Base-by-base conservation (phyloP, 37 sponge, comb jelly and placozoan genomes). In the Eunapius fragilis region DNA sequence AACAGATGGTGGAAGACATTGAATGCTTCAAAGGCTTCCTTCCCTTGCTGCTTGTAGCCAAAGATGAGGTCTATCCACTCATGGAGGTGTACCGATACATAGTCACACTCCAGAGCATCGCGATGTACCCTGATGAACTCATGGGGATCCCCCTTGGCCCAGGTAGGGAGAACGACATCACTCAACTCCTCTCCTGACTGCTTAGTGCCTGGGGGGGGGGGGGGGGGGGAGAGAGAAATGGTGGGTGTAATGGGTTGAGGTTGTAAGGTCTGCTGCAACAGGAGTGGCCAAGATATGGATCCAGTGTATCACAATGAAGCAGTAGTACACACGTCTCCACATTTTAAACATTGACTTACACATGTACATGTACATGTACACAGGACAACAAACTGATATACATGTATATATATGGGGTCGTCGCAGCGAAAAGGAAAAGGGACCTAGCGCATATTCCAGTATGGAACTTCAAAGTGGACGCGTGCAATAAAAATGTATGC, bases 41-140 rank as follows among this genome's bases (percentile, higher is more conserved):
- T 78, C 28, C 99, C 99, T 26, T 41, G 75, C 79, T 98, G 99
- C 48, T 95, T 98, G 91, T 89, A 98, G 72, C 99, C 99, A 85
- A 98, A 98, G 76, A 98, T 95, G 35, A 98, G 92, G 77, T 98
- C 99, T 26, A 98, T 96, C 99, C 99, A 98, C 74, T 96, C 91
- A 72, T 98, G 99, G 2, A 98, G 88, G 78, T 96, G 91, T 24
- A 90, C 77, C 7, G 95, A 91, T 37, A 98, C 99, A 85, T 98
- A 96, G 75, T 98, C 99, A 74, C 89, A 86, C 71, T 98, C 99
- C 83, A 98, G 85, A 70, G 99, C 99, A 82, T 96, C 93, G 84
- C 98, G 83, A 78, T 98, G 93, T 0, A 98, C 24, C 31, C 99
- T 88, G 79, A 98, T 95, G 84, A 98, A 98, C 82, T 98, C 96